phyloP scores from a whole-genome alignment of 2,113 vertebrate species.

The Odobenus rosmarus region DNA sequence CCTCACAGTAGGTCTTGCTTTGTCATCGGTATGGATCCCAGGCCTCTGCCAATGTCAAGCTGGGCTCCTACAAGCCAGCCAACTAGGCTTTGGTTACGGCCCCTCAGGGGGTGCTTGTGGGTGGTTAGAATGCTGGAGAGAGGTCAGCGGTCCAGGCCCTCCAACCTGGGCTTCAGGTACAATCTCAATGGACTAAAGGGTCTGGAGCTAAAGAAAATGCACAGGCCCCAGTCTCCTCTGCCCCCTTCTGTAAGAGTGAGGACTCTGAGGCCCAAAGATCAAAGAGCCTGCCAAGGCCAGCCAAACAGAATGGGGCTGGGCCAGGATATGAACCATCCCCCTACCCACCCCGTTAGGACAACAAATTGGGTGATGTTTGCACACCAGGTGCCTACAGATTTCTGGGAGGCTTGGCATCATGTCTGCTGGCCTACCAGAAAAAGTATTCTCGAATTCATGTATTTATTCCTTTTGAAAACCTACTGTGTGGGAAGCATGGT shows the following conservation, averaged over 20 bases:
- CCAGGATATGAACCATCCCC: not conserved
- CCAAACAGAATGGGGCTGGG: not conserved
- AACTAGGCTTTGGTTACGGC: not conserved
- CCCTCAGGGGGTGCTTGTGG: not conserved
- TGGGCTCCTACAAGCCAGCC: not conserved
- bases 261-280: not conserved
- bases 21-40: not conserved
- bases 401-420: not conserved
- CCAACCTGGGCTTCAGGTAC: not conserved
- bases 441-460: not conserved
- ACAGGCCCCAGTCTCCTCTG: not conserved
- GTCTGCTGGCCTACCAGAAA: not conserved
- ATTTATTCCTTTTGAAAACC: not conserved
- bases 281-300: not conserved
- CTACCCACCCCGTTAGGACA: not conserved
- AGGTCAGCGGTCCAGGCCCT: fast-evolving
- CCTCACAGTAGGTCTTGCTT: not conserved
- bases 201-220: not conserved
- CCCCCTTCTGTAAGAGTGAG: not conserved
- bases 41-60: not conserved
- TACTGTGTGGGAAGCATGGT: not conserved
- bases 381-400: not conserved
- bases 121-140: not conserved
- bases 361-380: not conserved
- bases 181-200: not conserved